Percentiles rank a stretch among this genome's conserved stretches.
phyloP scores from a whole-genome alignment of 2,888 invertebrate genomes.

The Athalia rosae region DNA sequence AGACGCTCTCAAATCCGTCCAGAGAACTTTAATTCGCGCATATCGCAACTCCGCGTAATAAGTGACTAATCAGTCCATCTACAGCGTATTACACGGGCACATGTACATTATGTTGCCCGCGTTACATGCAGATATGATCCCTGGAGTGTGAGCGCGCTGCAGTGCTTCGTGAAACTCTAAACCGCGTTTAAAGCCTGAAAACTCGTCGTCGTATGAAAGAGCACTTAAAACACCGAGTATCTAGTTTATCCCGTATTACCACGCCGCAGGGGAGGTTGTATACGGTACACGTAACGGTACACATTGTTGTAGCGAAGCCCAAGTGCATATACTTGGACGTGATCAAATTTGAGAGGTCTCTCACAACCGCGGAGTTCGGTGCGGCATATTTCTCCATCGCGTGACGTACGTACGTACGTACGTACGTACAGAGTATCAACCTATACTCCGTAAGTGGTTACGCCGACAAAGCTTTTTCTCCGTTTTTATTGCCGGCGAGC shows the following conservation, averaged over 20 bases:
- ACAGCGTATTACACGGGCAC: too few relatives aligned
- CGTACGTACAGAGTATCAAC: not conserved
- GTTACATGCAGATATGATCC: constrained; percentile 6
- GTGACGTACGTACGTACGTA: not conserved
- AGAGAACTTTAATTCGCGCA: too few relatives aligned
- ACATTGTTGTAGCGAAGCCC: constrained; percentile 21
- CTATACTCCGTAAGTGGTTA: constrained; percentile 13
- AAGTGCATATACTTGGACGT: constrained; percentile 37
- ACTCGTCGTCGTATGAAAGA: constrained; percentile 56
- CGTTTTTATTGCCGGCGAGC: constrained; percentile 21
- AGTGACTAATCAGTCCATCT: too few relatives aligned
- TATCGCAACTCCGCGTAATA: too few relatives aligned
- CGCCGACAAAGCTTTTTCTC: constrained; percentile 28
- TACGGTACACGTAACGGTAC: not conserved
- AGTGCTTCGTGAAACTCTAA: constrained; percentile 67
- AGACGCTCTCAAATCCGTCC: not conserved
- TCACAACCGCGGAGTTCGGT: too few relatives aligned
- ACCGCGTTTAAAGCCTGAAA: constrained; percentile 62
- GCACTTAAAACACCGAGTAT: constrained; percentile 57
- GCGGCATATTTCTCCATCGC: not conserved
- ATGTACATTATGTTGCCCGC: too few relatives aligned
- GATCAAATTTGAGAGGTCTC: constrained; percentile 24
- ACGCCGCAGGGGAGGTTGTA: constrained; percentile 30
- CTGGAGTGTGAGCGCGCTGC: constrained; percentile 54
- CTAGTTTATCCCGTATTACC: constrained; percentile 39